These are phyloP conservation scores for Nyctibius grandis DNA, from an alignment of 2,797 vertebrate genomes.

Conservation along the genomic window DNA sequence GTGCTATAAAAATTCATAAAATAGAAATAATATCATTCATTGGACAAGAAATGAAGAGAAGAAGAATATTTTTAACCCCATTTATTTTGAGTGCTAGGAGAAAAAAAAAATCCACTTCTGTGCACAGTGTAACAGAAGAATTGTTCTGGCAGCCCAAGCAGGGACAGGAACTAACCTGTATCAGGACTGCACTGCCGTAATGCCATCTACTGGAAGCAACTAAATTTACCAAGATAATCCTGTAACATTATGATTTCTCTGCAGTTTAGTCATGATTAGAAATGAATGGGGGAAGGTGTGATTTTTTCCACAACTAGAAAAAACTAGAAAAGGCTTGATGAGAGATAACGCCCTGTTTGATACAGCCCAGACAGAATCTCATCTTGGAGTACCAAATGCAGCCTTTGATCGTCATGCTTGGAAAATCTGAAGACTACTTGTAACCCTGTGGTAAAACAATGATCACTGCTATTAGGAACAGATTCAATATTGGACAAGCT, in stretches of 20 bases:
- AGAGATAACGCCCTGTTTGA: background rate
- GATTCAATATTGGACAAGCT: background rate
- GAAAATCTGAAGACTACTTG: background rate
- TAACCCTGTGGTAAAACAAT: background rate
- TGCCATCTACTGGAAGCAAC: conserved; percentile 36
- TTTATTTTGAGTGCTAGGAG: background rate
- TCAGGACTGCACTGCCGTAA: background rate
- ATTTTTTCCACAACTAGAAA: background rate
- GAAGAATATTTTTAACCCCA: background rate
- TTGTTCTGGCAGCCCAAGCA: background rate
- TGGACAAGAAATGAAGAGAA: background rate
- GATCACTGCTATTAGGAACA: background rate
- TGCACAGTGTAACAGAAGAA: background rate
- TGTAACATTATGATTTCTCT: background rate
- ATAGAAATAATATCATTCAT: background rate
- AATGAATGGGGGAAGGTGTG: background rate
- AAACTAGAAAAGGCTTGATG: background rate
- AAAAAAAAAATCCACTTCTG: background rate
- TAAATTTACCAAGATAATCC: background rate
- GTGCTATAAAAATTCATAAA: background rate
- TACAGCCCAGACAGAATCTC: background rate
- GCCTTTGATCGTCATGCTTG: background rate
- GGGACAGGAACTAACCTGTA: background rate
- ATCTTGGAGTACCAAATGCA: background rate
- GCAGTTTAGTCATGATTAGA: background rate